Evolutionary conservation across 2,797 vertebrate species (phyloP).

Genomic region (Smutsia temminckii): DNA sequence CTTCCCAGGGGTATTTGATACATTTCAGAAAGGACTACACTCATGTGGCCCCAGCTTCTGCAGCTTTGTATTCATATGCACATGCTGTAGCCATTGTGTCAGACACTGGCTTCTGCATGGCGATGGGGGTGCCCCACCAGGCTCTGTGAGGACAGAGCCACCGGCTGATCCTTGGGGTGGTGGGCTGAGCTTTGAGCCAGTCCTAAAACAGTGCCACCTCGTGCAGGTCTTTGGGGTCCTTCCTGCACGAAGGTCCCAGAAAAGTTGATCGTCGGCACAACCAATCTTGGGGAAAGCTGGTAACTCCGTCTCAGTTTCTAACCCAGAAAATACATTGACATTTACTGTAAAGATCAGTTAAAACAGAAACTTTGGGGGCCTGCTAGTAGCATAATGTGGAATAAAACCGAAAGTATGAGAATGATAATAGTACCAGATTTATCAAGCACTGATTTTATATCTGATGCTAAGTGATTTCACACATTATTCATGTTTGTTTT

Average conservation of each 20-base stretch:
- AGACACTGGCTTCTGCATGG: no score
- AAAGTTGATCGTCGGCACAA: not conserved
- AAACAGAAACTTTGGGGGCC: not conserved
- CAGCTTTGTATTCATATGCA: not conserved
- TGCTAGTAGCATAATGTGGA: not conserved
- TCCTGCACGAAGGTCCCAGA: not conserved
- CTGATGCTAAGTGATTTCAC: not conserved
- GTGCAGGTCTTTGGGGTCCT: fast-evolving
- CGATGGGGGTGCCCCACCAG: not conserved
- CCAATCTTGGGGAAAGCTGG: not conserved
- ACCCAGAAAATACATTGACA: not conserved
- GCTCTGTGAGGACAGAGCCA: not conserved
- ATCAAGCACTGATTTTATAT: not conserved
- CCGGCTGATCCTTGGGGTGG: not conserved
- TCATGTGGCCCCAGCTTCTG: not conserved
- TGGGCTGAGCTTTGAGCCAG: not conserved
- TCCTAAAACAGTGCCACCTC: not conserved
- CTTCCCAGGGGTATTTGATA: not conserved
- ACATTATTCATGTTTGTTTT: not conserved
- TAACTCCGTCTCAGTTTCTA: not conserved
- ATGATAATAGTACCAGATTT: not conserved
- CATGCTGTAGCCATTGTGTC: not conserved
- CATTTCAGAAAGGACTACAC: not conserved
- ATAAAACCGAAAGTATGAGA: not conserved
- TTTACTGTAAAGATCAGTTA: not conserved